phyloP scores from a whole-genome alignment of 64 coral and sea anemone genomes.

The Porites lutea region DNA sequence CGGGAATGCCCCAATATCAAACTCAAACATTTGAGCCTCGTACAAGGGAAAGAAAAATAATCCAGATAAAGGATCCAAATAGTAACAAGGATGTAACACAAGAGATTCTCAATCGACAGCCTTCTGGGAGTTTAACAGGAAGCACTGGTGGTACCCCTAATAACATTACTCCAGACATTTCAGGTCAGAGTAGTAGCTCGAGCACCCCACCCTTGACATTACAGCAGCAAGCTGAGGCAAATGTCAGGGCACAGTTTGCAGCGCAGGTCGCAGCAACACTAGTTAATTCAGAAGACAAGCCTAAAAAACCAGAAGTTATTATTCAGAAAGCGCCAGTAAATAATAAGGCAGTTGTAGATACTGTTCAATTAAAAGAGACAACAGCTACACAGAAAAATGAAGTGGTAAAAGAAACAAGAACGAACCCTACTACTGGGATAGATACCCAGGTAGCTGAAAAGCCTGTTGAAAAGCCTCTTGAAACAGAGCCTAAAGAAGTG shows the following conservation, averaged over 20 bases:
- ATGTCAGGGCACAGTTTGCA: conserved; percentile 68
- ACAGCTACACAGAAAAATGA: conserved; percentile 3
- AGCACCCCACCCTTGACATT: conserved; percentile 77
- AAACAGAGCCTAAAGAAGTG: neutral
- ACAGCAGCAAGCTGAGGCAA: conserved; percentile 45
- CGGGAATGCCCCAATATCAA: conserved; percentile 1
- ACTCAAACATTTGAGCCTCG: conserved; percentile 27
- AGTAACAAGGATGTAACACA: conserved; percentile 89
- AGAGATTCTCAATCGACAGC: conserved; percentile 64
- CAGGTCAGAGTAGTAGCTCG: conserved; percentile 75
- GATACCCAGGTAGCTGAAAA: conserved; percentile 10
- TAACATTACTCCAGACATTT: conserved; percentile 55
- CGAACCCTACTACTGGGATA: neutral
- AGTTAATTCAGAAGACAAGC: neutral
- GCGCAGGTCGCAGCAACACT: conserved; percentile 83
- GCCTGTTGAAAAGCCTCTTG: conserved; percentile 5
- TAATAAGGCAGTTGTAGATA: neutral
- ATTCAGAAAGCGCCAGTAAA: conserved; percentile 33
- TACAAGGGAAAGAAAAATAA: conserved; percentile 67
- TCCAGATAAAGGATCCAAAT: conserved; percentile 81
- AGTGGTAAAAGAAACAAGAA: conserved; percentile 8
- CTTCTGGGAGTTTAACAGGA: conserved; percentile 36
- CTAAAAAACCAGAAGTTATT: conserved; percentile 21
- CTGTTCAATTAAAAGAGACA: conserved; percentile 13
- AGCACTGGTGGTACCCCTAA: conserved; percentile 56